These are phyloP conservation scores for Ischnura elegans DNA, from an alignment of 2,888 invertebrate species.

Conservation along the genomic window DNA sequence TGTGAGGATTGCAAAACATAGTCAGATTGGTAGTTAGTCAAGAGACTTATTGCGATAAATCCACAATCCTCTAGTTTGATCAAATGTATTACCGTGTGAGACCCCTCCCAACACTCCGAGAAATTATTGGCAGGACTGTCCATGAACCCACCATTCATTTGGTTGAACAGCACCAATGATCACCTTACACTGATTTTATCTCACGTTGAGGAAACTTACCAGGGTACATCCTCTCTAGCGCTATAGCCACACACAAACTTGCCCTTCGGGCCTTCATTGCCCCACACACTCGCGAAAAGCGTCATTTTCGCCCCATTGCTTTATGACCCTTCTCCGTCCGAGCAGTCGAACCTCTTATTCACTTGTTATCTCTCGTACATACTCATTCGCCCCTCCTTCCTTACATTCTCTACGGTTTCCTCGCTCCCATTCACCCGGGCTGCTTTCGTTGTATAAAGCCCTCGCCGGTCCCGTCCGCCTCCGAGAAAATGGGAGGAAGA, in stretches of 20 bases:
- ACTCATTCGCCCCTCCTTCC: neutral
- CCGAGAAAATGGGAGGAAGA: neutral
- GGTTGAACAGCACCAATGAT: no score
- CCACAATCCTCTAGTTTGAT: no score
- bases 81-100: no score
- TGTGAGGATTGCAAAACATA: no score
- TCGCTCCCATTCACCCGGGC: neutral
- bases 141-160: no score
- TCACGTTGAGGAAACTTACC: neutral
- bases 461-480: neutral
- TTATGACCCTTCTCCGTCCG: neutral
- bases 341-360: neutral
- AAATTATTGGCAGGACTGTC: no score
- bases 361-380: neutral
- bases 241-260: neutral
- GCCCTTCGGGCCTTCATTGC: neutral
- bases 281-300: neutral
- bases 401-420: neutral
- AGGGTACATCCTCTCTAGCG: neutral
- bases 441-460: no score
- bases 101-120: no score
- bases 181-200: no score
- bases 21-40: no score
- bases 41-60: no score
- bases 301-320: conserved; percentile 11